Evolutionary conservation across 1,140 invertebrate genomes (phyloP).

Genomic region (Vollenhovia emeryi): DNA sequence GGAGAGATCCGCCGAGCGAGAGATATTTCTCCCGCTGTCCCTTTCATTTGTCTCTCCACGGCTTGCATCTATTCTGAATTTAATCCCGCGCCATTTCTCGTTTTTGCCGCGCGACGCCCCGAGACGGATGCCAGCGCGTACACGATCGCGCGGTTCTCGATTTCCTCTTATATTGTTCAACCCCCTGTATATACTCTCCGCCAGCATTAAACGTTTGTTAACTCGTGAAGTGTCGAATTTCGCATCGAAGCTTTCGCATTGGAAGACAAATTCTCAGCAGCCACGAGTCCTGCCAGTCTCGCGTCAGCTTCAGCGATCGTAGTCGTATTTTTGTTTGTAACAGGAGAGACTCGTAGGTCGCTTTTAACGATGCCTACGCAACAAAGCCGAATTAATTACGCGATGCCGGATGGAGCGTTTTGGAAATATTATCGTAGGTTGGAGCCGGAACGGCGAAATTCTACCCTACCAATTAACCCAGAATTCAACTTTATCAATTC

Average conservation of each 20-base stretch:
- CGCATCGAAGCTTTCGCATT: not conserved
- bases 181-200: not conserved
- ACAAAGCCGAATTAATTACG: constrained; percentile 13
- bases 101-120: constrained; percentile 15
- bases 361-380: not conserved
- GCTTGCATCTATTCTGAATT: constrained; percentile 50
- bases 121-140: constrained; percentile 19
- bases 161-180: not conserved
- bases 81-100: constrained; percentile 54
- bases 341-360: not conserved
- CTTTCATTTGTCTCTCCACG: constrained; percentile 57
- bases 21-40: constrained; percentile 49
- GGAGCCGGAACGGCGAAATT: not conserved
- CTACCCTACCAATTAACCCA: constrained; percentile 4
- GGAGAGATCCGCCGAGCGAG: not conserved
- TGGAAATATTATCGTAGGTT: constrained; percentile 15
- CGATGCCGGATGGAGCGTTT: not conserved
- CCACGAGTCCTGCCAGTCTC: not conserved
- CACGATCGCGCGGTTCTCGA: not conserved
- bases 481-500: constrained; percentile 14
- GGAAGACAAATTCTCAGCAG: not conserved
- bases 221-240: not conserved
- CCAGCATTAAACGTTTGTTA: not conserved
- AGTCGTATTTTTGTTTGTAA: not conserved
- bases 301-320: not conserved